Conservation (phyloP, 2,113 vertebrate genomes). For the Microcebus ravelobensis region DNA sequence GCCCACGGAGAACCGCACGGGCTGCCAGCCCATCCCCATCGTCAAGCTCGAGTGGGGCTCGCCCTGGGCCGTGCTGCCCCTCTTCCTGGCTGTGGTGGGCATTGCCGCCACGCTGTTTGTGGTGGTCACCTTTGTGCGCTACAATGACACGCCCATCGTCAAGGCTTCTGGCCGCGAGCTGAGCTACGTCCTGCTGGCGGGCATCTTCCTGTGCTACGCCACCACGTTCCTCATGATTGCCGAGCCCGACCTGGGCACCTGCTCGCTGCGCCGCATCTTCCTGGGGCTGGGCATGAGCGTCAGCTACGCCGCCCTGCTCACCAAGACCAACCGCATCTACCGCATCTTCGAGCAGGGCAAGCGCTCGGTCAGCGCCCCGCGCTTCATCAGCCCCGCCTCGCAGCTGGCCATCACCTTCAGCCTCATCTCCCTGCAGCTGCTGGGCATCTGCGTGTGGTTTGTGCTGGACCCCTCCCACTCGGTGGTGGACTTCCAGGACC, state of each 20-base stretch:
- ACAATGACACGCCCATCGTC: slow-evolving; percentile 97
- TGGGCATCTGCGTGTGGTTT: slow-evolving; percentile 97
- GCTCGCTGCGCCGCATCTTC: slow-evolving; percentile 94
- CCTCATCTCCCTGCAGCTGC: slow-evolving; percentile 96
- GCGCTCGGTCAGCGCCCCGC: slow-evolving; percentile 93
- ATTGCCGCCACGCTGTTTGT: slow-evolving; percentile 95
- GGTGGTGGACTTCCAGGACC: slow-evolving; percentile 97
- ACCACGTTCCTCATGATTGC: slow-evolving; percentile 98
- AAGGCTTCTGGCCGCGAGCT: slow-evolving; percentile 97
- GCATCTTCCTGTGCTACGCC: slow-evolving; percentile 96
- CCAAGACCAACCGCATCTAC: slow-evolving; percentile 99
- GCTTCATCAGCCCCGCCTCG: slow-evolving; percentile 96
- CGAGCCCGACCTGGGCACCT: slow-evolving; percentile 91
- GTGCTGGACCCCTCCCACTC: slow-evolving; percentile 96
- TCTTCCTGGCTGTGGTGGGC: slow-evolving; percentile 93
- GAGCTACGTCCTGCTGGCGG: slow-evolving; percentile 96
- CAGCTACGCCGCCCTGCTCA: slow-evolving; percentile 96
- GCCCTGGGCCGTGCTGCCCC: slow-evolving; percentile 94
- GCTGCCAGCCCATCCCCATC: slow-evolving; percentile 94
- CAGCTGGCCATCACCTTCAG: slow-evolving; percentile 97
- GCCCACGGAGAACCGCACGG: slow-evolving; percentile 95
- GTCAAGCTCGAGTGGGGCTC: slow-evolving; percentile 97
- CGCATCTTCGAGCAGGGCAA: slow-evolving; percentile 99
- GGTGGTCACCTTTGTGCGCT: slow-evolving; percentile 94
- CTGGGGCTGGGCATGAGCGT: slow-evolving; percentile 97